Conservation (phyloP, 1,140 invertebrate species). For the Cydia strobilella region DNA sequence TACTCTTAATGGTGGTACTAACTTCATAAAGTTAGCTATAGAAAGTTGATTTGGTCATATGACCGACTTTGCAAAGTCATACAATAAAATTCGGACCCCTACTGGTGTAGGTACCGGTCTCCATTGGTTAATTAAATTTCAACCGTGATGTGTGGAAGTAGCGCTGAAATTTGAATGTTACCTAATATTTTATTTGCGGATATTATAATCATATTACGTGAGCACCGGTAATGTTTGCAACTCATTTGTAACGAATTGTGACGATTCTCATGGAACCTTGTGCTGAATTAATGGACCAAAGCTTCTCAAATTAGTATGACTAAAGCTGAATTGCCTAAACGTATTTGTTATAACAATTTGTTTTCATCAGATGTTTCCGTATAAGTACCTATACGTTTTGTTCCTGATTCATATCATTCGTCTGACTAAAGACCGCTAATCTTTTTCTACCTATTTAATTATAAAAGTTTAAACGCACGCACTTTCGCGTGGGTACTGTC, state of each 20-base stretch:
- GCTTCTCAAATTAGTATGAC: constrained; percentile 9
- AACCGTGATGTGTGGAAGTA: neutral
- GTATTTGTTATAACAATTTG: neutral
- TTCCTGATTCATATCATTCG: too few species aligned
- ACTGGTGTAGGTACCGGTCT: neutral
- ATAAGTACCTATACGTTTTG: too few species aligned
- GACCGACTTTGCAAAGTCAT: neutral
- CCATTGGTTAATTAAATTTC: neutral
- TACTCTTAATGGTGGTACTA: too few species aligned
- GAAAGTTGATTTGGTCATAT: neutral
- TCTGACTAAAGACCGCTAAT: neutral
- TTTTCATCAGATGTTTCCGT: neutral
- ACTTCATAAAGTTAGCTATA: neutral
- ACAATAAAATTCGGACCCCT: neutral
- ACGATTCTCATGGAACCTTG: neutral
- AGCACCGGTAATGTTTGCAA: constrained; percentile 12
- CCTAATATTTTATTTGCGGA: neutral
- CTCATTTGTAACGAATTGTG: constrained; percentile 9
- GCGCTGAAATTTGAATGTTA: neutral
- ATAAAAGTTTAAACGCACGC: constrained; percentile 3
- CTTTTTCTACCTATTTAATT: neutral
- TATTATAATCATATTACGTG: constrained; percentile 29
- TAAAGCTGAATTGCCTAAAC: constrained; percentile 6
- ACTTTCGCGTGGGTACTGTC: neutral
- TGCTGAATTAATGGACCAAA: constrained; percentile 1